Evolutionary conservation across 2,797 vertebrate genomes (phyloP).

Genomic region (Hypotaenidia philippensis): DNA sequence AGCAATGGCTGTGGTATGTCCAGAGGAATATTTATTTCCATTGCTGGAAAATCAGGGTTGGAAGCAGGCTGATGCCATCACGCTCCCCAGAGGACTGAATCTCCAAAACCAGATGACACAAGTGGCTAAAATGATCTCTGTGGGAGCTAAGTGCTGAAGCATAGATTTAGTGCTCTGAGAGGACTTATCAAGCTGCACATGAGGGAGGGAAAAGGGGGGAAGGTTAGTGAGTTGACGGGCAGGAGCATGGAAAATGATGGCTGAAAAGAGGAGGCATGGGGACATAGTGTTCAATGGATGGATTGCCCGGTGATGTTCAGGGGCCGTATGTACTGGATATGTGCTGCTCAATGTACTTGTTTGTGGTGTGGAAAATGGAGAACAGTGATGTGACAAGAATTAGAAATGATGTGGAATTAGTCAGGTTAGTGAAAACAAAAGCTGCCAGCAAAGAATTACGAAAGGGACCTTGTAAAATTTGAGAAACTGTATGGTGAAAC

Average conservation of each 20-base stretch:
- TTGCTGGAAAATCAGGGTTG: not conserved
- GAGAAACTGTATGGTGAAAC: not conserved
- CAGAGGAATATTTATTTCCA: not conserved
- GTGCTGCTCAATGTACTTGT: not conserved
- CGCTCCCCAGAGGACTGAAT: not conserved
- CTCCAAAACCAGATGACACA: not conserved
- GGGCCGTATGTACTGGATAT: fast-evolving
- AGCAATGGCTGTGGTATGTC: not conserved
- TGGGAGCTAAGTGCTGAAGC: not conserved
- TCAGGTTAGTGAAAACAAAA: not conserved
- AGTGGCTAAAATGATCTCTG: not conserved
- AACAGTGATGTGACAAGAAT: not conserved
- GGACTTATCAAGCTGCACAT: not conserved
- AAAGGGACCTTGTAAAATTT: not conserved
- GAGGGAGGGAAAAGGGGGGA: not conserved
- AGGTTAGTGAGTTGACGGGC: not conserved
- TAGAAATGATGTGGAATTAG: not conserved
- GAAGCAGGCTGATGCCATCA: not conserved
- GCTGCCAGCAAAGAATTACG: not conserved
- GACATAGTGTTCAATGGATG: not conserved
- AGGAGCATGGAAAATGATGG: not conserved
- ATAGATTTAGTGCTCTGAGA: not conserved
- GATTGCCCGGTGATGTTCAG: not conserved
- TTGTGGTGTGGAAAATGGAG: not conserved
- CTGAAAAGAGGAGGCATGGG: not conserved